Evolutionary conservation across 2,888 invertebrate species (phyloP), one percentile per base, ranked within the genome.

Genomic region (Acanthosepion lycidas): DNA sequence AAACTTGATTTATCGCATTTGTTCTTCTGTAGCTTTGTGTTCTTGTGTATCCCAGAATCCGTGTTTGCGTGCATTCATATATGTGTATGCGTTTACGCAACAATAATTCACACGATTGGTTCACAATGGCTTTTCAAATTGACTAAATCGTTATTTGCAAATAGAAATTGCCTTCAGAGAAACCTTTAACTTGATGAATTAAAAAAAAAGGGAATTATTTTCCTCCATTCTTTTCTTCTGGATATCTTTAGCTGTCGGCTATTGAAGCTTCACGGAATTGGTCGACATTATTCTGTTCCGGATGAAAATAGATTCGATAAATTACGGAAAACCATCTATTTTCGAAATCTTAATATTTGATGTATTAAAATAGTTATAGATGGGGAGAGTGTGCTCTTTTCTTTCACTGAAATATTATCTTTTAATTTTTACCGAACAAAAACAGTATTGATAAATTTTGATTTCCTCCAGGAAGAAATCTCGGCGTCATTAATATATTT

Each of bases 121-220:
- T 78, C 78, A 78, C n/a, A 78, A 78, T n/a, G 15, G 78, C n/a
- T 78, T 78, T 78, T 78, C 15, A 15, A 78, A 78, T 78, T 78
- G 78, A 78, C n/a, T 78, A 78, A 78, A 78, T 78, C 78, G 78
- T 78, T 78, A 78, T 78, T 78, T 78, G 78, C n/a, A n/a, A 9
- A 78, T 78, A 15, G 78, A 78, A n/a, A 78, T 78, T 78, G 78
- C 78, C 78, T n/a, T n/a, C 78, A 78, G 78, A 33, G 78, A 78
- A 78, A 78, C 78, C 78, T 78, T 78, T 78, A 78, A 78, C n/a
- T 18, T 78, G 78, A 28, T n/a, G 12, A 78, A 78, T 78, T n/a
- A 78, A n/a, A 78, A 26, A 78, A 78, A 78, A 78, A n/a, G n/a
- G n/a, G n/a, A n/a, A 15, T 78, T 78, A 12, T n/a, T 78, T n/a